Evolutionary conservation across 2,113 vertebrate genomes (phyloP).

Genomic region (Thunnus thynnus): DNA sequence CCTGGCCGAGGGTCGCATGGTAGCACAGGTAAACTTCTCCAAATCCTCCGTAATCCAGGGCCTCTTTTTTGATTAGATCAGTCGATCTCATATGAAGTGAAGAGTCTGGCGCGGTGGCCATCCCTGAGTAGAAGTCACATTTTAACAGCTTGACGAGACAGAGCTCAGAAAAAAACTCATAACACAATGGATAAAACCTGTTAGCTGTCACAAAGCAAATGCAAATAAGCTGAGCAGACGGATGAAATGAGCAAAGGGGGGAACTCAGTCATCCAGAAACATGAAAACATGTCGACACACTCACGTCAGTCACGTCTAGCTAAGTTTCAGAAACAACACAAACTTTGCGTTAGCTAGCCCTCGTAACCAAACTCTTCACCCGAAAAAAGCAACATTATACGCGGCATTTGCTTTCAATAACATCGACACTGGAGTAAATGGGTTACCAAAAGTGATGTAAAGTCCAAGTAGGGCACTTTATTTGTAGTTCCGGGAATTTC

Average conservation of each 20-base stretch:
- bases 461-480: not conserved
- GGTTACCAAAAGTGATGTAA: not conserved
- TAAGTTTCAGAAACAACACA: conserved; percentile 15
- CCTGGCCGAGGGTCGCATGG: conserved; percentile 89
- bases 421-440: accelerated
- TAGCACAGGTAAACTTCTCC: conserved; percentile 92
- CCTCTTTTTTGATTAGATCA: conserved; percentile 85
- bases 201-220: not conserved
- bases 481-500: conserved; percentile 66
- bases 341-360: not conserved
- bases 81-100: conserved; percentile 87
- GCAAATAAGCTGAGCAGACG: not conserved
- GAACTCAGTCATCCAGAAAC: not conserved
- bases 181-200: not conserved
- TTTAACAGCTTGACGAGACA: not conserved
- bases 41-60: conserved; percentile 91
- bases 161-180: not conserved
- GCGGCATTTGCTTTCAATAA: accelerated
- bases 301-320: not conserved
- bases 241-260: not conserved
- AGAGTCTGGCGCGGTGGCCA: conserved; percentile 81
- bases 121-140: conserved; percentile 43
- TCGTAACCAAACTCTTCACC: not conserved
- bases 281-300: not conserved
- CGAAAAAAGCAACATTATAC: too few species aligned